Base-by-base conservation (phyloP, 2,797 vertebrate species). In the Staurois parvus region DNA sequence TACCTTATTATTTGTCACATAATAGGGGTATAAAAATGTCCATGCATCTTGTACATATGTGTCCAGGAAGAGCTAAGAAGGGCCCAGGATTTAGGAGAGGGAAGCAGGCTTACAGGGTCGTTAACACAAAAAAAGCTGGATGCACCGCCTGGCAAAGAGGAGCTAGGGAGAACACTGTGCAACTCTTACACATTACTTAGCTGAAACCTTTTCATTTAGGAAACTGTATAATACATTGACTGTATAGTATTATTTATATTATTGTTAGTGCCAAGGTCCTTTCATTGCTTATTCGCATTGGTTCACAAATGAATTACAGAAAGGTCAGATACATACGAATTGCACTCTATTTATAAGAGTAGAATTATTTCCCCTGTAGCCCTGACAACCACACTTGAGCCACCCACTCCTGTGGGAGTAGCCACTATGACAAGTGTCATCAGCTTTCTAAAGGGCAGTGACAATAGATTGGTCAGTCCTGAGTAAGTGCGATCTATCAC, bases 381-480 rank as follows among this genome's bases (percentile, higher is more conserved):
- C 83, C 42, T 29, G 77, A 64, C 66, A 48, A 59, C 42, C 45
- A 78, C 37, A 56, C 13, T 75, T 75, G 62, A 75, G 59, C 56
- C 75, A 73, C 24, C 21, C 28, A 28, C 21, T 68, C 85, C 42
- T 45, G 19, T 72, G 32, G 68, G 74, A 83, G 52, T 24, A 56
- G n/a, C 26, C 59, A 42, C 62, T 30, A 79, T 83, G 81, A 83
- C 76, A 84, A 70, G 69, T 87, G 76, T 87, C 85, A 83, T 75
- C 29, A 56, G 80, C 72, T 68, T 56, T 72, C 67, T 66, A 76
- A 76, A 45, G 19, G 21, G 67, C 59, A 59, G 40, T 73, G 45
- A 83, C 75, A 83, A 79, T 26, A 68, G 68, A 42, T 40, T 30
- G 40, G 68, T 29, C 59, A 32, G 80, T 81, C 40, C 32, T 19